A percentile compares a stretch with the other conserved stretches of the same genome.
Evolutionary conservation across 2,797 vertebrate genomes (phyloP).

Genomic region (Takifugu ocellatus): DNA sequence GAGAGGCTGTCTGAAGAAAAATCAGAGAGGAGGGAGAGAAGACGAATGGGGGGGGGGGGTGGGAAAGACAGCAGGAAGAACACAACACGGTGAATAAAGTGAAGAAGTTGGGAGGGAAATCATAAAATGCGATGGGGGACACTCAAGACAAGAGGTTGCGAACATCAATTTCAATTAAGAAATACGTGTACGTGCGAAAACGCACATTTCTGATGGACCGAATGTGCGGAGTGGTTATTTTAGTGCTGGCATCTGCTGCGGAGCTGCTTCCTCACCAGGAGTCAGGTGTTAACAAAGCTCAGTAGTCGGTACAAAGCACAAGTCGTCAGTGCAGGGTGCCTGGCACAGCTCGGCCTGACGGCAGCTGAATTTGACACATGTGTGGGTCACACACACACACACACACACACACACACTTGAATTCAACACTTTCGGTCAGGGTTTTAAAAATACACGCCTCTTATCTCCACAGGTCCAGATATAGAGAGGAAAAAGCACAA

Average conservation of each 20-base stretch:
- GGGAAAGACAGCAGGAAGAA: constrained; percentile 17
- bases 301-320: constrained; percentile 10
- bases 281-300: constrained; percentile 37
- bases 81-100: background rate
- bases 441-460: no score
- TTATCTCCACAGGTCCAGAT: background rate
- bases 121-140: no score
- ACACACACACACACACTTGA: background rate
- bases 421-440: background rate
- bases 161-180: no score
- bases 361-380: constrained; percentile 40
- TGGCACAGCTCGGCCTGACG: constrained; percentile 49
- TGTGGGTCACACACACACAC: background rate
- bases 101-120: background rate
- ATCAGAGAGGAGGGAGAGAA: constrained; percentile 11
- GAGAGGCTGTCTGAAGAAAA: constrained; percentile 30
- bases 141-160: no score
- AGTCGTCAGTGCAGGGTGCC: constrained; percentile 19
- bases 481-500: background rate
- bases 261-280: constrained; percentile 12
- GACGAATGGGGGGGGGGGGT: background rate
- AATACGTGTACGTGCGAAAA: no score
- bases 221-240: background rate
- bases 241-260: background rate
- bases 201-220: no score